Conservation (phyloP, 2,113 vertebrate species). For the Oreochromis niloticus region DNA sequence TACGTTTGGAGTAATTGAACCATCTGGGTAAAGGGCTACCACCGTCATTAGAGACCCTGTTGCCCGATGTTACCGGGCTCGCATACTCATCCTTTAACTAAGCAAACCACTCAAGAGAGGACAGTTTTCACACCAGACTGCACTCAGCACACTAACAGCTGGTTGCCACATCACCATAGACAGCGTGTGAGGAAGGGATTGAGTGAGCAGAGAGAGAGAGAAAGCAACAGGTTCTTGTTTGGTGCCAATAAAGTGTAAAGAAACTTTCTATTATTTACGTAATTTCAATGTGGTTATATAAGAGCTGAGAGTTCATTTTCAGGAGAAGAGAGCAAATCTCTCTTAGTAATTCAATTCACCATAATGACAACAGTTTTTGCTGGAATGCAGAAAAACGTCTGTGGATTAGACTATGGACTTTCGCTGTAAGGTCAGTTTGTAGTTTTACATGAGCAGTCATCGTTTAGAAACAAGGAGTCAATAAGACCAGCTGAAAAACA, state of each 20-base stretch:
- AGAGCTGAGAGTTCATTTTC: neutral
- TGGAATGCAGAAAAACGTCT: neutral
- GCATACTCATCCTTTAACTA: conserved; percentile 10
- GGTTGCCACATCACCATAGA: conserved; percentile 51
- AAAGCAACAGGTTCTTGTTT: neutral
- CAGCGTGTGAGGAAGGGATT: neutral
- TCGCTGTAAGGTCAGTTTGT: neutral
- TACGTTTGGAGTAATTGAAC: neutral
- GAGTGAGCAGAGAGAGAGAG: neutral
- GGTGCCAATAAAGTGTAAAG: neutral
- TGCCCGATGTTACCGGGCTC: neutral
- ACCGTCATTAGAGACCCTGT: neutral
- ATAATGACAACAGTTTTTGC: neutral
- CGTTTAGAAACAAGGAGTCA: neutral
- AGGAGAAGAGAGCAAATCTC: neutral
- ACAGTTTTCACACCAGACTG: conserved; percentile 42
- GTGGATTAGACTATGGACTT: neutral
- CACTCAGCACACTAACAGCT: conserved; percentile 38
- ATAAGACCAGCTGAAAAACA: neutral
- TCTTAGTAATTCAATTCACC: neutral
- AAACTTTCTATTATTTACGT: neutral
- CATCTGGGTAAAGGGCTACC: conserved; percentile 22
- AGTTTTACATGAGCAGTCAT: neutral
- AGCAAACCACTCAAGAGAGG: conserved; percentile 30
- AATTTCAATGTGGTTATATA: neutral